Base-by-base conservation (phyloP, 1,140 invertebrate species). In the Nixonia krombeini region DNA sequence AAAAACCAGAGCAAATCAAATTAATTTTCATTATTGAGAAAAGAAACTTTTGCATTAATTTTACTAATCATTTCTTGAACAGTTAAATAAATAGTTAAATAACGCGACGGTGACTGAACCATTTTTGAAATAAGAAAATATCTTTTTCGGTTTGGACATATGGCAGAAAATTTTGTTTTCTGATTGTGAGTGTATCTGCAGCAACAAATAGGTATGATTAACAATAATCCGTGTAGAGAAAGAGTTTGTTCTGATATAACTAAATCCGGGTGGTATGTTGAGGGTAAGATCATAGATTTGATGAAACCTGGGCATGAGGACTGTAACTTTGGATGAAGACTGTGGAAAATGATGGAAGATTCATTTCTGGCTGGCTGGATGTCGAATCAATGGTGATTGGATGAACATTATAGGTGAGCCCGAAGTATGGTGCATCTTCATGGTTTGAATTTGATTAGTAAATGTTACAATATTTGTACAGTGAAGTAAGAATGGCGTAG, bases 361-460 rank as follows among this genome's bases (percentile, higher is more conserved):
- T 63, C 62, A 45, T 51, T 64, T 61, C 58, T 67, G 52, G 58
- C 69, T 72, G 64, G 35, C 69, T 72, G 69, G 64, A 68, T 72
- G 63, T 17, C 26, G 59, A 64, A 33, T 70, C 59, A 55, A 55
- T 59, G 46, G 51, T 70, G 67, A 57, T 65, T 63, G 63, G 69
- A 58, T 68, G 64, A 68, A 65, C 56, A 72, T 72, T 61, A 44
- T 63, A 72, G 69, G 69, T 72, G 69, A 72, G 69, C 69, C 52
- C 37, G 63, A 71, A 42, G 40, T 62, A 55, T 62, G 62, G 58
- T 62, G 59, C 50, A 46, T 49, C 55, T 65, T 56, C 33, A 37
- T 64, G 47, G 52, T 37, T 65, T 53, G 51, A 65, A 57, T 33
- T 50, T 49, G 49, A 40, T 55, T 49, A 44, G 50, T 52, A 37